Percentiles rank a stretch among this genome's conserved stretches.
Evolutionary conservation across 2,113 vertebrate genomes (phyloP).

Genomic region (Hippolais icterina): DNA sequence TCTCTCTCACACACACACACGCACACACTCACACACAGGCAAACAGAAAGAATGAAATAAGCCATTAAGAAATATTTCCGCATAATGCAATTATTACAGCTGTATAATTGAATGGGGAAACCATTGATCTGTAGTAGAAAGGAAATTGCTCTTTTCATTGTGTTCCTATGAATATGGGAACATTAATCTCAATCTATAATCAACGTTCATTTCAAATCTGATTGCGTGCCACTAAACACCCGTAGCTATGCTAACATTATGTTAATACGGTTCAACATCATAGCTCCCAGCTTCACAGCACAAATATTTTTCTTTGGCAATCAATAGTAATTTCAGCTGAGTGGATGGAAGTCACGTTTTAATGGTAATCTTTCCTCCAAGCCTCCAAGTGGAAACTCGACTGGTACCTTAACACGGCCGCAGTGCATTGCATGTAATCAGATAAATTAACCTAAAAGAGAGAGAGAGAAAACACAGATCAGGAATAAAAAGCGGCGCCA

Average conservation of each 20-base stretch:
- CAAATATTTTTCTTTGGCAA: constrained; percentile 88
- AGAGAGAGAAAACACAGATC: constrained; percentile 52
- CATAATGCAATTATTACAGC: constrained; percentile 97
- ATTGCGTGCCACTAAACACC: constrained; percentile 84
- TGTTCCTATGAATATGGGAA: constrained; percentile 89
- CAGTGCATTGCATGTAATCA: constrained; percentile 74
- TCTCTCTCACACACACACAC: not conserved
- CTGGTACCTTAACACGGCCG: constrained; percentile 78
- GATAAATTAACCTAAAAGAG: constrained; percentile 82
- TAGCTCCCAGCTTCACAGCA: constrained; percentile 84
- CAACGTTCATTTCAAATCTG: constrained; percentile 87
- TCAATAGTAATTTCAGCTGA: constrained; percentile 88
- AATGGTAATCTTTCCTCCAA: constrained; percentile 82
- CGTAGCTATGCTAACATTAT: constrained; percentile 84
- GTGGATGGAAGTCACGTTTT: constrained; percentile 86
- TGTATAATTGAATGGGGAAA: constrained; percentile 98
- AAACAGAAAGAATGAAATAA: constrained; percentile 81
- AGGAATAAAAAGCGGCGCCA: constrained; percentile 57
- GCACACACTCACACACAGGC: constrained; percentile 34
- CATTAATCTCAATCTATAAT: constrained; percentile 95
- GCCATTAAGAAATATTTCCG: constrained; percentile 86
- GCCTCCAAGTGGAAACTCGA: constrained; percentile 80
- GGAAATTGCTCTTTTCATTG: constrained; percentile 98
- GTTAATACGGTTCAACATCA: constrained; percentile 85
- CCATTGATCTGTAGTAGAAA: constrained; percentile 98